Conservation (phyloP, 2,113 vertebrate genomes). For the Tursiops truncatus region DNA sequence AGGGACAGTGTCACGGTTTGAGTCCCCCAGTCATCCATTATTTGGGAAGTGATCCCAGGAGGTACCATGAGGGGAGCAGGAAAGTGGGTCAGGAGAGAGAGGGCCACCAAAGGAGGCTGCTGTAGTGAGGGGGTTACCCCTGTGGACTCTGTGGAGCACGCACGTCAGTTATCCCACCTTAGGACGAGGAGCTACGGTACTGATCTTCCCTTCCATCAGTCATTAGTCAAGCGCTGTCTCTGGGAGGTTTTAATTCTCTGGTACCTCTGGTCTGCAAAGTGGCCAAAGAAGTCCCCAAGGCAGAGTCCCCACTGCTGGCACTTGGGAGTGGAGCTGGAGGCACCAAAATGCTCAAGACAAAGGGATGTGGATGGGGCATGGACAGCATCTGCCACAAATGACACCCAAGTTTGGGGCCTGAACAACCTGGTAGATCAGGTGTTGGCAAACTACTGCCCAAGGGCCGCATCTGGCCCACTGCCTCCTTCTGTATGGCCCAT, state of each 20-base stretch:
- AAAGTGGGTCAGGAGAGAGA: not conserved
- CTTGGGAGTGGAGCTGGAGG: not conserved
- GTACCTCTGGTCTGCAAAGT: not conserved
- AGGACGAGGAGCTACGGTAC: no score
- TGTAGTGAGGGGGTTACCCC: not conserved
- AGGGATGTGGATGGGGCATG: not conserved
- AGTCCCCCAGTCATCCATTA: not conserved
- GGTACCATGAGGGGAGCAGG: not conserved
- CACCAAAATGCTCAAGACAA: not conserved
- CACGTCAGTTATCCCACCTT: not conserved
- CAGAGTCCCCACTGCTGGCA: not conserved
- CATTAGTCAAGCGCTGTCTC: not conserved
- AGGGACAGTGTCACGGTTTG: not conserved
- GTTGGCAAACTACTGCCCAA: not conserved
- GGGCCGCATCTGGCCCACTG: not conserved
- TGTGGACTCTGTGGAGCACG: not conserved
- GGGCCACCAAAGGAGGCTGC: not conserved
- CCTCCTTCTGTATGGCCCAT: fast-evolving
- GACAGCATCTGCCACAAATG: not conserved
- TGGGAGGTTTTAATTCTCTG: not conserved
- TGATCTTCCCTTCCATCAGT: no score
- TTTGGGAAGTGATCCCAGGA: not conserved
- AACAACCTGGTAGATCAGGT: not conserved
- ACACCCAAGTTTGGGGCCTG: not conserved
- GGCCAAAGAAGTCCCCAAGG: not conserved